phyloP scores from a whole-genome alignment of 2,888 invertebrate genomes.

The Minunthozetes semirufus region DNA sequence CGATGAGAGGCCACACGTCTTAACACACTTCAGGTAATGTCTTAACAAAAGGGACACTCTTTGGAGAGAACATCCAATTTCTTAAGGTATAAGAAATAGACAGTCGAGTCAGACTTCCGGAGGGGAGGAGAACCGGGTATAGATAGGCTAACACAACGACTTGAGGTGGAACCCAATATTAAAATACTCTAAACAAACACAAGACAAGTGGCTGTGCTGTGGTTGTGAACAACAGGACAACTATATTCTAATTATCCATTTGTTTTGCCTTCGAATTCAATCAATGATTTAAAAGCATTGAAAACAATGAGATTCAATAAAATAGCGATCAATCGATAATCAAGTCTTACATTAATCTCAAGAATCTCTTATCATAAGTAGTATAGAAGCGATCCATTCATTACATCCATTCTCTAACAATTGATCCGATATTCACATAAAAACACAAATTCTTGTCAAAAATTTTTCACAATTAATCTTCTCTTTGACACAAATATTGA shows the following conservation, averaged over 20 bases:
- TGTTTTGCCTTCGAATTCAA: background rate
- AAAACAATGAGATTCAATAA: background rate
- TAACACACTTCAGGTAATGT: slow-evolving; percentile 26
- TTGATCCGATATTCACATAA: too few species aligned
- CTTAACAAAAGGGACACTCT: slow-evolving; percentile 18
- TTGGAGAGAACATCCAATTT: slow-evolving; percentile 16
- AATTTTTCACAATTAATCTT: too few species aligned
- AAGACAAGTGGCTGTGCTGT: slow-evolving; percentile 9
- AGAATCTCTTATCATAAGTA: background rate
- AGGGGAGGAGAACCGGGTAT: slow-evolving; percentile 16
- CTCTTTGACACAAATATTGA: too few species aligned
- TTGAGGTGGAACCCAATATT: slow-evolving; percentile 22
- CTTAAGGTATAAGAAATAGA: slow-evolving; percentile 21
- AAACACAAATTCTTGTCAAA: too few species aligned
- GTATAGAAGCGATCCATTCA: too few species aligned
- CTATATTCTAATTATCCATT: background rate
- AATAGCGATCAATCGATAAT: background rate
- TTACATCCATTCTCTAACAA: too few species aligned
- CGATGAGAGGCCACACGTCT: slow-evolving; percentile 3
- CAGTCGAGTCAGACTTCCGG: slow-evolving; percentile 21
- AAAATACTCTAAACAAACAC: slow-evolving; percentile 3
- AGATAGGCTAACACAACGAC: slow-evolving; percentile 19
- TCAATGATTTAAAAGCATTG: slow-evolving; percentile 1
- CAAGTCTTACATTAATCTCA: background rate
- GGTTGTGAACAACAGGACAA: background rate